These are phyloP conservation scores for Shinisaurus crocodilurus DNA, from an alignment of 2,113 vertebrate species.

Conservation along the genomic window DNA sequence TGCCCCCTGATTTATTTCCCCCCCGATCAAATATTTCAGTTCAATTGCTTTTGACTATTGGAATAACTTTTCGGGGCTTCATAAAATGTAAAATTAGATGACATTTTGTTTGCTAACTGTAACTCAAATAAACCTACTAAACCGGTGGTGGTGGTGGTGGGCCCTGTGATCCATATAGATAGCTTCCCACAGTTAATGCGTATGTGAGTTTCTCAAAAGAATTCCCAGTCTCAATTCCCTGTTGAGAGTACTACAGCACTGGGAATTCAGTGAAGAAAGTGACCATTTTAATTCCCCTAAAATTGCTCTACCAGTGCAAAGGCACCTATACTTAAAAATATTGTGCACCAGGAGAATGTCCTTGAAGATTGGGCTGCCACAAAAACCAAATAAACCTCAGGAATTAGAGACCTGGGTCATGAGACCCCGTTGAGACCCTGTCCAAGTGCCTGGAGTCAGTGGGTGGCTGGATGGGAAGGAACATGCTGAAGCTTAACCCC, in stretches of 20 bases:
- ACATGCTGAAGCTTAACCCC: too few species aligned
- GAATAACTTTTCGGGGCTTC: background rate
- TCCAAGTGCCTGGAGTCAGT: too few species aligned
- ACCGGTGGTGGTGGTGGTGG: too few species aligned
- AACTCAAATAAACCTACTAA: background rate
- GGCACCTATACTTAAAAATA: background rate
- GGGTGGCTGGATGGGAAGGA: too few species aligned
- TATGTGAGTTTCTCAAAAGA: background rate
- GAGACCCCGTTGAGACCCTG: too few species aligned
- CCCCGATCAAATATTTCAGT: background rate
- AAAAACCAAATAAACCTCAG: conserved; percentile 4
- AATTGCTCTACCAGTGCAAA: background rate
- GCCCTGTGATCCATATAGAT: background rate
- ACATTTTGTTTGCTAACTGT: background rate
- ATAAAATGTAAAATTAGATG: background rate
- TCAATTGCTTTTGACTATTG: background rate
- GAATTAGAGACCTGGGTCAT: conserved; percentile 13
- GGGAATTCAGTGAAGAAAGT: background rate
- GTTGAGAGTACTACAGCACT: background rate
- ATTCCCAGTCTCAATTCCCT: background rate
- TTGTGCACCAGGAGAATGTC: background rate
- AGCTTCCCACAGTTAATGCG: background rate
- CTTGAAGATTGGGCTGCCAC: background rate
- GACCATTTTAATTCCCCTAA: background rate
- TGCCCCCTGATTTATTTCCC: background rate